These are phyloP conservation scores for Zelostemma sp. DNA, from an alignment of 1,140 invertebrate species.

Conservation along the genomic window DNA sequence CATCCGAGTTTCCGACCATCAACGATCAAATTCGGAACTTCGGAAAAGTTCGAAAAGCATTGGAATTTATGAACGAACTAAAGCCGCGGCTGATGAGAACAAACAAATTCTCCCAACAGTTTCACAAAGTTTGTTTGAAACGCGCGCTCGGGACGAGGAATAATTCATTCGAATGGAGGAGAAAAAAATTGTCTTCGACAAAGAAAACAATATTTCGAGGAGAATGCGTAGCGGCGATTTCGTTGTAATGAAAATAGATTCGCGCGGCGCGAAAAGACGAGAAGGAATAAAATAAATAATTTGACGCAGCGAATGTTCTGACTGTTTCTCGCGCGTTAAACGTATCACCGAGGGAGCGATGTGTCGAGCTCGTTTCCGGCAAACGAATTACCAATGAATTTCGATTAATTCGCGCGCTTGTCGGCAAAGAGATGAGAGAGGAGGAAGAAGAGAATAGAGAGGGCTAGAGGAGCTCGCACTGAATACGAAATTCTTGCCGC, in stretches of 20 bases:
- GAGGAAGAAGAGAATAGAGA: background rate
- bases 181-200: no score
- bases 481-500: slow-evolving; percentile 40
- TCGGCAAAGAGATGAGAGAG: slow-evolving; percentile 14
- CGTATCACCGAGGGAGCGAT: slow-evolving; percentile 18
- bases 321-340: slow-evolving; percentile 15
- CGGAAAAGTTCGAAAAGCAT: slow-evolving; percentile 1
- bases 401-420: slow-evolving; percentile 45
- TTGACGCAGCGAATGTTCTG: slow-evolving; percentile 5
- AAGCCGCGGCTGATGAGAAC: background rate
- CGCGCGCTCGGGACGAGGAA: no score
- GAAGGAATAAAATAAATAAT: slow-evolving; percentile 26
- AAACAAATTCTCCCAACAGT: background rate
- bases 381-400: slow-evolving; percentile 44
- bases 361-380: slow-evolving; percentile 34
- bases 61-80: slow-evolving; percentile 1
- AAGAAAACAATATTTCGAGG: no score
- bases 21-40: slow-evolving; percentile 3
- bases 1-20: slow-evolving; percentile 6
- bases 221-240: no score
- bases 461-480: slow-evolving; percentile 18
- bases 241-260: no score
- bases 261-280: no score
- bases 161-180: no score
- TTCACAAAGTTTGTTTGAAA: slow-evolving; percentile 1